Conservation (phyloP, 1,140 invertebrate species). For the Gonioctena quinquepunctata region DNA sequence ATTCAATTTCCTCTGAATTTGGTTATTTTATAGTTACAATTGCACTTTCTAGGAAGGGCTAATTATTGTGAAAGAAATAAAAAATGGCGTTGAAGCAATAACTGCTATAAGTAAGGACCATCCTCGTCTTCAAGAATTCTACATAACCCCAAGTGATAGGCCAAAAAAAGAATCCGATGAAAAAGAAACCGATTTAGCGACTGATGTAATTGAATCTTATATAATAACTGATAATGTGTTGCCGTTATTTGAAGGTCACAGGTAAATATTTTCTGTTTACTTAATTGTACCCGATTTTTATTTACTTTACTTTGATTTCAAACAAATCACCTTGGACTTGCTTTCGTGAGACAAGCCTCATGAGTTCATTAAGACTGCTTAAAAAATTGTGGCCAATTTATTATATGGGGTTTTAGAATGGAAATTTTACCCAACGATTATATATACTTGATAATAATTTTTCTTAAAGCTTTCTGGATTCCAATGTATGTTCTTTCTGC, state of each 20-base stretch:
- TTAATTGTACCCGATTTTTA: too few relatives aligned
- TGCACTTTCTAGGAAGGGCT: conserved; percentile 65
- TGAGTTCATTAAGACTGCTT: too few relatives aligned
- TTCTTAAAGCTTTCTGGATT: too few relatives aligned
- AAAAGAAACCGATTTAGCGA: conserved; percentile 41
- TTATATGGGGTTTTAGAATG: too few relatives aligned
- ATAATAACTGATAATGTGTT: conserved; percentile 70
- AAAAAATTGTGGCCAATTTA: too few relatives aligned
- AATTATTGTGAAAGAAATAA: conserved; percentile 69
- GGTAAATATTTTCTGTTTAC: conserved; percentile 51
- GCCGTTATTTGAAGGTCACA: conserved; percentile 65
- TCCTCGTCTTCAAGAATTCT: conserved; percentile 57
- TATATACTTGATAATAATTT: too few relatives aligned
- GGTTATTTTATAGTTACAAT: too few relatives aligned
- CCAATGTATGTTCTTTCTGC: too few relatives aligned
- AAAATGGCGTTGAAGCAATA: conserved; percentile 76
- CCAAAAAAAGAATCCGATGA: conserved; percentile 37
- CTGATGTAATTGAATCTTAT: conserved; percentile 68
- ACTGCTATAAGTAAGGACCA: conserved; percentile 62
- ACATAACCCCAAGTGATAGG: conserved; percentile 39
- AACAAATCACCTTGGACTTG: neutral
- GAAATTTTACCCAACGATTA: too few relatives aligned
- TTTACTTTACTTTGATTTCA: too few relatives aligned
- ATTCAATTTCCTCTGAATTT: too few relatives aligned
- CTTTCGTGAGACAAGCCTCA: neutral